Evolutionary conservation across 1,140 invertebrate species (phyloP).

Genomic region (Portunus trituberculatus): DNA sequence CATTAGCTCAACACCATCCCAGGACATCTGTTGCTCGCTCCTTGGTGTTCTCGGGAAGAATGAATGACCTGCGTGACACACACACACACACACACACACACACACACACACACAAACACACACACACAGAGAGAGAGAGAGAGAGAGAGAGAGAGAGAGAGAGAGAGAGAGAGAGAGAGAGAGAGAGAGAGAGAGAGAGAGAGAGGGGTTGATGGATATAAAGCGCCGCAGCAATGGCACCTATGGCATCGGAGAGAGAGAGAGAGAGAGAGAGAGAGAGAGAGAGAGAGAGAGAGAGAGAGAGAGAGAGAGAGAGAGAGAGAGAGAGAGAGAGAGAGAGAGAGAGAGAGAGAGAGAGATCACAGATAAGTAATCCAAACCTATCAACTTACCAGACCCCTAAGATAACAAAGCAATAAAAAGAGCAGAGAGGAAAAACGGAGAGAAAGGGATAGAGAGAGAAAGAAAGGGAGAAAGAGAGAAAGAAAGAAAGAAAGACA

Average conservation of each 20-base stretch:
- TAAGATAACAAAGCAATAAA: slow-evolving; percentile 36
- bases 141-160: slow-evolving; percentile 48
- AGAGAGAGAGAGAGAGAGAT: slow-evolving; percentile 39
- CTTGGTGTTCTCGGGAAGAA: too few species aligned
- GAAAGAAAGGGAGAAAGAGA: slow-evolving; percentile 69
- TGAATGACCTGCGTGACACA: background rate
- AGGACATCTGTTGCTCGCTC: background rate
- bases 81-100: slow-evolving; percentile 6
- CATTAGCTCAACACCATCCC: background rate
- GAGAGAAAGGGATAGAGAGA: slow-evolving; percentile 44
- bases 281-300: slow-evolving; percentile 24
- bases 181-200: slow-evolving; percentile 34
- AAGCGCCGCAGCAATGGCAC: background rate
- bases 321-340: slow-evolving; percentile 50
- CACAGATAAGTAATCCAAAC: background rate
- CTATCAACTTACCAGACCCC: background rate
- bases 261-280: slow-evolving; percentile 51
- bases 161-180: slow-evolving; percentile 41
- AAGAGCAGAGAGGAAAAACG: background rate
- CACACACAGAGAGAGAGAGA: slow-evolving; percentile 34
- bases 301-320: slow-evolving; percentile 44
- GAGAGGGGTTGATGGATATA: background rate
- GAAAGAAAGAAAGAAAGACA: background rate
- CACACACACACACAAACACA: too few species aligned
- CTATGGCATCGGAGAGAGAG: background rate